Evolutionary conservation across 2,888 invertebrate genomes (phyloP).

Genomic region (Perizoma flavofasciatum): DNA sequence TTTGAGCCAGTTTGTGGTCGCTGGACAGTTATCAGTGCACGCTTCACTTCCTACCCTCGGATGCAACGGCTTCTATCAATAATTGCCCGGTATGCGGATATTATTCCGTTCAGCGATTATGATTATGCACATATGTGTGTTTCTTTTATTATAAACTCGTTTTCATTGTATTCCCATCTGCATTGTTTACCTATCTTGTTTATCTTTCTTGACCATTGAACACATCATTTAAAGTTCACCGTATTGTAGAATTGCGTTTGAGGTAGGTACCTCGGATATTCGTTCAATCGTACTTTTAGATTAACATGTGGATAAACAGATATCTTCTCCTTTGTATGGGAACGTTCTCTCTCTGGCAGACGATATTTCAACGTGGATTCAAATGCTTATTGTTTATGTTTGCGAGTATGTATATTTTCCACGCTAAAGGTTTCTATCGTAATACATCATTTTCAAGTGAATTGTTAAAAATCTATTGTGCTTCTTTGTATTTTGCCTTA

Average conservation of each 20-base stretch:
- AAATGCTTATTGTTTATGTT: constrained; percentile 23
- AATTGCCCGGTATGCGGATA: constrained; percentile 47
- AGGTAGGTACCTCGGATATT: constrained; percentile 9
- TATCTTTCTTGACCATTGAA: constrained; percentile 11
- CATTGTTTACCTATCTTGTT: constrained; percentile 12
- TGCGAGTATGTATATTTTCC: constrained; percentile 18
- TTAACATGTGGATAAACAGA: constrained; percentile 20
- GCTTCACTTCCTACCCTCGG: constrained; percentile 68
- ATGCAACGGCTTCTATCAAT: constrained; percentile 54
- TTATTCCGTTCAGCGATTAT: constrained; percentile 28
- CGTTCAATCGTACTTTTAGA: constrained; percentile 8
- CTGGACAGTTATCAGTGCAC: constrained; percentile 55
- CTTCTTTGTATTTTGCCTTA: constrained; percentile 45
- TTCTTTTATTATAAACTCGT: constrained; percentile 38
- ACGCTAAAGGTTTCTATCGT: constrained; percentile 29
- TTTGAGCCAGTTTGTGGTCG: constrained; percentile 34
- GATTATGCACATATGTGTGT: constrained; percentile 36
- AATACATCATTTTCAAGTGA: constrained; percentile 38
- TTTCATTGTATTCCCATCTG: constrained; percentile 32
- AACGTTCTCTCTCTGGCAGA: constrained; percentile 7
- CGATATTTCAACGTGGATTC: constrained; percentile 16
- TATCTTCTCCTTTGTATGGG: constrained; percentile 16
- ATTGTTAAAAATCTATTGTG: constrained; percentile 47
- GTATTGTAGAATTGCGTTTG: background rate
- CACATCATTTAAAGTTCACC: background rate